Conservation (phyloP, 1,140 invertebrate species). For the Habropoda laboriosa region DNA sequence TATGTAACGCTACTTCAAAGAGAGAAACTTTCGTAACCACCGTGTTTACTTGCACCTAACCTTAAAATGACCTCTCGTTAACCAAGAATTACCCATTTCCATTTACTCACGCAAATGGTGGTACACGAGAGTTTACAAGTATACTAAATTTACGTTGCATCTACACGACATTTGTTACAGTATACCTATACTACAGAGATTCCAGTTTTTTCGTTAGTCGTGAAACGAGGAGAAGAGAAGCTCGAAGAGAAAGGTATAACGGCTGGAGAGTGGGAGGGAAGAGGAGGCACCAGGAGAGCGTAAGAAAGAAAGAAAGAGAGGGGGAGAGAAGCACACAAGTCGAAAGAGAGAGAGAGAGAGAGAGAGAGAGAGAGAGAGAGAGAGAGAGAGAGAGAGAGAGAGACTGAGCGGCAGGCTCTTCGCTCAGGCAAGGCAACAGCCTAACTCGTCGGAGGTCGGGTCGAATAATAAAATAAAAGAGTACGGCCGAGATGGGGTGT, state of each 20-base stretch:
- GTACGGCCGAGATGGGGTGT: slow-evolving; percentile 67
- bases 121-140: no score
- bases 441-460: slow-evolving; percentile 71
- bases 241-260: slow-evolving; percentile 1
- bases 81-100: no score
- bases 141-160: no score
- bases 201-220: slow-evolving; percentile 69
- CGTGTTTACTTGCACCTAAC: no score
- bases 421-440: slow-evolving; percentile 50
- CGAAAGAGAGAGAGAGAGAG: slow-evolving; percentile 13
- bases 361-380: slow-evolving; percentile 17
- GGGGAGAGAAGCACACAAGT: background rate
- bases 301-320: slow-evolving; percentile 18
- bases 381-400: background rate
- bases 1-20: no score
- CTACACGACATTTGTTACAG: no score
- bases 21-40: slow-evolving; percentile 10
- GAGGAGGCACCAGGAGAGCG: background rate
- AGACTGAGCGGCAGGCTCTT: background rate
- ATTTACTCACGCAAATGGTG: no score
- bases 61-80: no score
- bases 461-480: slow-evolving; percentile 72
- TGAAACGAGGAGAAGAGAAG: slow-evolving; percentile 35
- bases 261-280: background rate
- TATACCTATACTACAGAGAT: slow-evolving; percentile 33